phyloP scores from a whole-genome alignment of 1,140 invertebrate genomes.

The Bombyx mori region ASM3026992v2 NC_085119.1:13300001-13300500 shows the following conservation, averaged over 20 bases:
- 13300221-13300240: conserved; percentile 40
- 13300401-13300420: conserved; percentile 37
- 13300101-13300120: too few species aligned
- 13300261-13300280: conserved; percentile 15
- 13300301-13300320: conserved; percentile 36
- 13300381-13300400: conserved; percentile 53
- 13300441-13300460: conserved; percentile 47
- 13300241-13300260: conserved; percentile 11
- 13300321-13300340: conserved; percentile 45
- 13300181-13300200: conserved; percentile 52
- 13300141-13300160: conserved; percentile 32
- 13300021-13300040: too few species aligned
- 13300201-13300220: conserved; percentile 58
- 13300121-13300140: too few species aligned
- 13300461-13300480: conserved; percentile 54
- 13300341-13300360: conserved; percentile 29
- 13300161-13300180: conserved; percentile 53
- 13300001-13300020: too few species aligned
- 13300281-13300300: conserved; percentile 25
- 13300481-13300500: conserved; percentile 62
- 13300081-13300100: too few species aligned
- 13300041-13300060: too few species aligned
- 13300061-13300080: too few species aligned
- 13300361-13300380: conserved; percentile 47
- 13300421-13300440: conserved; percentile 47